phyloP scores from a whole-genome alignment of 1,140 invertebrate species.

The Sinonovacula constricta region DNA sequence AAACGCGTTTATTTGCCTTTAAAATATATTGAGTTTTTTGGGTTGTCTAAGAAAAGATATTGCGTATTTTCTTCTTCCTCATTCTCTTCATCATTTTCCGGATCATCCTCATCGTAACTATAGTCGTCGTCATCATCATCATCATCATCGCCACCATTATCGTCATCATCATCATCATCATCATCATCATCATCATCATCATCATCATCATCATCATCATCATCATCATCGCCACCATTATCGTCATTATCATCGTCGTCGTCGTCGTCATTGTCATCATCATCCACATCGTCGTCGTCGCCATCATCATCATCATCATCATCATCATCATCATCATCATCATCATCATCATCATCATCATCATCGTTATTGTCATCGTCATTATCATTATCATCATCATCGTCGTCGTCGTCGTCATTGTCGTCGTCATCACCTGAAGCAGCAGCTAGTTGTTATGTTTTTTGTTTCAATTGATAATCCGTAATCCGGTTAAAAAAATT shows the following conservation, averaged over 20 bases:
- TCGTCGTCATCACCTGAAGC: slow-evolving; percentile 9
- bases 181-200: slow-evolving; percentile 4
- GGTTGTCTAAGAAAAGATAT: too few relatives aligned
- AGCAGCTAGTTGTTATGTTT: too few relatives aligned
- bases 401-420: slow-evolving; percentile 3
- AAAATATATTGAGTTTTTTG: too few relatives aligned
- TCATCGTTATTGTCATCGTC: slow-evolving; percentile 3
- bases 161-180: slow-evolving; percentile 4
- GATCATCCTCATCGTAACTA: too few relatives aligned
- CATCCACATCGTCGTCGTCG: too few relatives aligned
- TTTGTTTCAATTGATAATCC: too few relatives aligned
- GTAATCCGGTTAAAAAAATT: too few relatives aligned
- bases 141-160: slow-evolving; percentile 3
- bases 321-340: slow-evolving; percentile 4
- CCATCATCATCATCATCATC: slow-evolving; percentile 3
- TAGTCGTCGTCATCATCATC: slow-evolving; percentile 4
- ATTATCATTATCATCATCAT: slow-evolving; percentile 4
- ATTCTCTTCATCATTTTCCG: neutral
- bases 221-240: slow-evolving; percentile 4
- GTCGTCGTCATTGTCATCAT: slow-evolving; percentile 3
- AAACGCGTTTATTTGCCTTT: too few relatives aligned
- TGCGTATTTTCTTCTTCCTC: neutral
- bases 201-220: slow-evolving; percentile 4
- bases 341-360: slow-evolving; percentile 4
- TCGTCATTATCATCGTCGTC: slow-evolving; percentile 4